These are phyloP conservation scores for Epizoanthus rinbou DNA, from an alignment of 92 coral and sea anemone genomes.

Conservation along the genomic window DNA sequence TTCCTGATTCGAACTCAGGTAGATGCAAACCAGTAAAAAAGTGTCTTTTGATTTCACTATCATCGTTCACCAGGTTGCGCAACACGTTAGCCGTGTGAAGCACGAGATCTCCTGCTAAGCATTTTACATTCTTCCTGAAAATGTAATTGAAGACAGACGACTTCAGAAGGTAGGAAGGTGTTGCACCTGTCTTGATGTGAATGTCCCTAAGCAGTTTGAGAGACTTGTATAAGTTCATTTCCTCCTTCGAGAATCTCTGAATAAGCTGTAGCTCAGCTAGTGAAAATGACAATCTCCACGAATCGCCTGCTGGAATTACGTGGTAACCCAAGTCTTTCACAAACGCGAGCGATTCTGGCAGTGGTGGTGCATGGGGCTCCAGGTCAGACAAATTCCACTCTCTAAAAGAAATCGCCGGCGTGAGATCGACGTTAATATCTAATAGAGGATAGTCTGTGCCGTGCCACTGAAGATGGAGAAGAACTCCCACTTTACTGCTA, in stretches of 20 bases:
- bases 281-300: constrained; percentile 39
- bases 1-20: neutral
- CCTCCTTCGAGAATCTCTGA: constrained; percentile 8
- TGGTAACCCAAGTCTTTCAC: neutral
- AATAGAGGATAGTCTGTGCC: constrained; percentile 35
- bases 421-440: constrained; percentile 40
- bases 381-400: neutral
- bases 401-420: constrained; percentile 41
- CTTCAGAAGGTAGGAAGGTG: constrained; percentile 27
- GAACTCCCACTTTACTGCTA: constrained; percentile 43
- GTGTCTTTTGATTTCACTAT: neutral
- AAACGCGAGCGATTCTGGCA: neutral
- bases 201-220: constrained; percentile 50
- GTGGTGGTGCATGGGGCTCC: neutral
- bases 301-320: constrained; percentile 34
- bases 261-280: constrained; percentile 33
- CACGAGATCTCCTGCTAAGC: neutral
- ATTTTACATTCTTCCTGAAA: neutral
- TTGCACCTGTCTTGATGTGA: constrained; percentile 23
- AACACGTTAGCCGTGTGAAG: too few species aligned
- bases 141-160: neutral
- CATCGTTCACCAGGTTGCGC: too few species aligned
- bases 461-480: constrained; percentile 27
- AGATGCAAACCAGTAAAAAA: neutral
- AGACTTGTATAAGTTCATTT: constrained; percentile 40